These are phyloP conservation scores for Apotomis betuletana DNA, from an alignment of 2,888 invertebrate species.

Conservation along the genomic window DNA sequence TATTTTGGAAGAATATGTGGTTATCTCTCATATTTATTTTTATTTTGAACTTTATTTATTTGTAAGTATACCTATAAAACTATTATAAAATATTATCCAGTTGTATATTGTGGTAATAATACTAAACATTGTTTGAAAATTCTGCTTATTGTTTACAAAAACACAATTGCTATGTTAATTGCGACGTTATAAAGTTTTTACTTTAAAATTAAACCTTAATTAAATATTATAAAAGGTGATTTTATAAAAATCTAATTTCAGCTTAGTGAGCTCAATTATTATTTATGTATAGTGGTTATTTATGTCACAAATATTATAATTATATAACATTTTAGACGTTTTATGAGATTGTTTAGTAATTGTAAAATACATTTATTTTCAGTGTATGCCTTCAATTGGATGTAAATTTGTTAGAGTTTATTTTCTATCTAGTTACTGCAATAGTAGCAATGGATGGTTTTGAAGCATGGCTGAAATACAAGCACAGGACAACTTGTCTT, in stretches of 20 bases:
- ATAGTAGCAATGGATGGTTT: conserved; percentile 66
- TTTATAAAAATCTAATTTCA: neutral
- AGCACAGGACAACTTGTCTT: conserved; percentile 72
- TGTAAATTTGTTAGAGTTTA: conserved; percentile 65
- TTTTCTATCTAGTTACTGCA: conserved; percentile 58
- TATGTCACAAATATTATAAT: too few species aligned
- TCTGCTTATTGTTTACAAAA: neutral
- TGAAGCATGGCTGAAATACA: conserved; percentile 74
- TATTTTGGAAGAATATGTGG: conserved; percentile 76
- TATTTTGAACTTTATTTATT: conserved; percentile 63
- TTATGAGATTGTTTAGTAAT: neutral
- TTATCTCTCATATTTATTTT: conserved; percentile 66
- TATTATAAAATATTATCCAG: neutral
- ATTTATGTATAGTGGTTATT: too few species aligned
- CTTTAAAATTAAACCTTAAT: neutral
- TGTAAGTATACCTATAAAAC: conserved; percentile 61
- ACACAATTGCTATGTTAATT: neutral
- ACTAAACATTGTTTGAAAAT: too few species aligned
- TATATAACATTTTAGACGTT: too few species aligned
- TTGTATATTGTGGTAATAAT: too few species aligned
- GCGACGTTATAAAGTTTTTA: neutral
- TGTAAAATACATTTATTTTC: conserved; percentile 48
- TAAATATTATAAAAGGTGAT: neutral
- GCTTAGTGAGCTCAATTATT: too few species aligned
- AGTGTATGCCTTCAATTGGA: conserved; percentile 67